A percentile compares a stretch with the other conserved stretches of the same genome.
Evolutionary conservation across 2,113 vertebrate genomes (phyloP).

Genomic region (Myanophis thanlyinensis): DNA sequence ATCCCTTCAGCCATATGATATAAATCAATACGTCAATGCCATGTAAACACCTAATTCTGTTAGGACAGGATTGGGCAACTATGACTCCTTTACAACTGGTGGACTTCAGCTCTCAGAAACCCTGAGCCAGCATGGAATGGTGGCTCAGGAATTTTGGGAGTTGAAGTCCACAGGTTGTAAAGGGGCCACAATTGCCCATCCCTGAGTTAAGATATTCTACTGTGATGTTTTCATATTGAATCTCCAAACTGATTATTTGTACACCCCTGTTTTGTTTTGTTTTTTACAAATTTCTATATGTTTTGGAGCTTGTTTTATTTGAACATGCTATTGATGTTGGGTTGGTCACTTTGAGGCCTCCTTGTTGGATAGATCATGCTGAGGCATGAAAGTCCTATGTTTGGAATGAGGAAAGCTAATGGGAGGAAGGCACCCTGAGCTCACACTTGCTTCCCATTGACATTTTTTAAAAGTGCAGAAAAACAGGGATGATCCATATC

Average conservation of each 20-base stretch:
- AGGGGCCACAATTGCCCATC: neutral
- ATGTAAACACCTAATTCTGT: neutral
- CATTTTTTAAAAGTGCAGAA: neutral
- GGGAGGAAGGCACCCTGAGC: neutral
- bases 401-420: neutral
- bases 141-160: neutral
- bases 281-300: neutral
- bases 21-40: neutral
- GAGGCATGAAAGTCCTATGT: neutral
- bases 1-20: neutral
- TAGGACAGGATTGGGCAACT: neutral
- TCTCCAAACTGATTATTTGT: neutral
- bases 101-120: neutral
- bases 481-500: neutral
- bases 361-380: neutral
- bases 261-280: too few species aligned
- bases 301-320: neutral
- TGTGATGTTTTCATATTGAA: neutral
- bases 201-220: neutral
- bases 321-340: neutral
- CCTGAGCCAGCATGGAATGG: neutral
- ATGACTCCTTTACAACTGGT: neutral
- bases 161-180: neutral
- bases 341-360: neutral
- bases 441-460: neutral